These are phyloP conservation scores for Myrmecophaga tridactyla DNA, from an alignment of 2,113 vertebrate genomes.

Conservation along the genomic window DNA sequence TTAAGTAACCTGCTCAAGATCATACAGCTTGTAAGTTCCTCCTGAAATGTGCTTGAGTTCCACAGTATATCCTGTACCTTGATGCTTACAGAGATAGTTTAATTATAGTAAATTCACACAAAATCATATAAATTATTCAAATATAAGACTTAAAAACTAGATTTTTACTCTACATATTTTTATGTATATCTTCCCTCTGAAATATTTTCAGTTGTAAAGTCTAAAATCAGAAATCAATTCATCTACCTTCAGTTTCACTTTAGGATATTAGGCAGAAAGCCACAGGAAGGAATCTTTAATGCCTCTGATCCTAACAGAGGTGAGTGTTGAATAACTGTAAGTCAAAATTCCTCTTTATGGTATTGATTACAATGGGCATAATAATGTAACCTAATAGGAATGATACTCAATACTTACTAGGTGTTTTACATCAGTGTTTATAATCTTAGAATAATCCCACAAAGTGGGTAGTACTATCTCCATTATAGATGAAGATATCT, in stretches of 20 bases:
- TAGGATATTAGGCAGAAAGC: not conserved
- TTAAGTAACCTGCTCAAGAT: not conserved
- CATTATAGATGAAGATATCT: not conserved
- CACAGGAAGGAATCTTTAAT: not conserved
- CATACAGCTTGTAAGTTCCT: not conserved
- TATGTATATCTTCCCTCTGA: not conserved
- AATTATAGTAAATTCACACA: constrained; percentile 36
- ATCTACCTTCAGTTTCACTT: not conserved
- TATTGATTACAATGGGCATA: not conserved
- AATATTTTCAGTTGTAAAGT: constrained; percentile 18
- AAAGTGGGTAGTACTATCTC: not conserved
- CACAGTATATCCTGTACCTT: not conserved
- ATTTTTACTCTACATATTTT: constrained; percentile 14
- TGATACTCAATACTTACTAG: not conserved
- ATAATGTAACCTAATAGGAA: not conserved
- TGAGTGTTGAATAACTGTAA: not conserved
- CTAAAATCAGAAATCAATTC: constrained; percentile 32
- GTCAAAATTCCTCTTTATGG: constrained; percentile 5
- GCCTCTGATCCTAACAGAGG: not conserved
- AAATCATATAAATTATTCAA: constrained; percentile 32
- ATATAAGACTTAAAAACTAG: not conserved
- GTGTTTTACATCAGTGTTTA: not conserved
- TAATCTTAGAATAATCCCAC: constrained; percentile 2
- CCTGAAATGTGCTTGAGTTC: constrained; percentile 13
- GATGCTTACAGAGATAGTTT: not conserved